phyloP scores from a whole-genome alignment of 2,888 invertebrate species.

The Atrina japonica region DNA sequence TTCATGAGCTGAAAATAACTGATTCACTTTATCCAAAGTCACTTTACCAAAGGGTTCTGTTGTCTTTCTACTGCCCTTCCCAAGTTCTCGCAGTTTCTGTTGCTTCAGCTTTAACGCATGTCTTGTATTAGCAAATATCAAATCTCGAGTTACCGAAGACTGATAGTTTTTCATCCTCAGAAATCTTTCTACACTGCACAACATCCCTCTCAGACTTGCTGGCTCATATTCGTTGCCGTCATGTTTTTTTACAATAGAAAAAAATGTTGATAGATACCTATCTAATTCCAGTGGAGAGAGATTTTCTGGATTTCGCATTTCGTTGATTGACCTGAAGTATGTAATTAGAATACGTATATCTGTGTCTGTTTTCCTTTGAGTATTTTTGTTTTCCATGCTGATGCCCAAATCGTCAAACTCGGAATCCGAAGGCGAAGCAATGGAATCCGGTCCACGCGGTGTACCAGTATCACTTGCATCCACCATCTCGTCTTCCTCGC shows the following conservation, averaged over 20 bases:
- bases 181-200: constrained; percentile 72
- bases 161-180: constrained; percentile 66
- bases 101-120: constrained; percentile 69
- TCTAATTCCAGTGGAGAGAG: constrained; percentile 68
- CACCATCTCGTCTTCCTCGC: constrained; percentile 11
- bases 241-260: constrained; percentile 69
- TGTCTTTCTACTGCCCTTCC: constrained; percentile 61
- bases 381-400: constrained; percentile 69
- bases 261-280: constrained; percentile 68
- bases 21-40: constrained; percentile 64
- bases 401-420: constrained; percentile 29
- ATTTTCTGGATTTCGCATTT: constrained; percentile 62
- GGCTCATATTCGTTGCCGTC: constrained; percentile 75
- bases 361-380: constrained; percentile 72
- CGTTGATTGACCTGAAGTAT: constrained; percentile 66
- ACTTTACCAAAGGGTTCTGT: constrained; percentile 48
- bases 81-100: constrained; percentile 62
- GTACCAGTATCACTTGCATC: background rate
- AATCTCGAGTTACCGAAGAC: constrained; percentile 67
- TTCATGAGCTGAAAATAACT: constrained; percentile 68
- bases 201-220: constrained; percentile 71
- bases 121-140: constrained; percentile 66
- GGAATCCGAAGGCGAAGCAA: background rate
- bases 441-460: background rate
- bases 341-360: constrained; percentile 72